Evolutionary conservation across 2,888 invertebrate species (phyloP).

Genomic region (Helicoverpa assulta): DNA sequence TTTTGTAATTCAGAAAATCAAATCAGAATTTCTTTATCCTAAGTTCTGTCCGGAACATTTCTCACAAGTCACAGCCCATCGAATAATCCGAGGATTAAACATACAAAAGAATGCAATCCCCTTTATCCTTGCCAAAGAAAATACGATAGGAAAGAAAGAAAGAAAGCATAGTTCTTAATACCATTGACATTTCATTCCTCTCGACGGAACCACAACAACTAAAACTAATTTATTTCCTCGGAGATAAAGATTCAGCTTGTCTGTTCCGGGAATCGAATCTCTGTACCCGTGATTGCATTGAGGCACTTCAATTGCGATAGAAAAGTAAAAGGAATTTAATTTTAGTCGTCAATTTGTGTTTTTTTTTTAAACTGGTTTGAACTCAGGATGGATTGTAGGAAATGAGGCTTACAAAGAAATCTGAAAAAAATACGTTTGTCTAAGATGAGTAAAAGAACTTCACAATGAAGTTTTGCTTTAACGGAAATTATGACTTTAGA

Average conservation of each 20-base stretch:
- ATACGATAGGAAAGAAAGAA: constrained; percentile 30
- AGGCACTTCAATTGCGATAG: constrained; percentile 54
- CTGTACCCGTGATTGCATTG: constrained; percentile 61
- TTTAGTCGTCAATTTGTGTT: constrained; percentile 52
- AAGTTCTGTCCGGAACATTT: constrained; percentile 22
- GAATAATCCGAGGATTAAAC: constrained; percentile 29
- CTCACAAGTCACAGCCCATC: constrained; percentile 1
- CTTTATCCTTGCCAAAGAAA: constrained; percentile 23
- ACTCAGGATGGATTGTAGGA: constrained; percentile 16
- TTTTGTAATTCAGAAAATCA: neutral
- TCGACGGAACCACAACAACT: constrained; percentile 55
- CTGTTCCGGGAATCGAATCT: constrained; percentile 64
- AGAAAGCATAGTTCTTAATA: constrained; percentile 55
- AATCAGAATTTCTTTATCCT: constrained; percentile 4
- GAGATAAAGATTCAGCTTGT: constrained; percentile 59
- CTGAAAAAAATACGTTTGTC: neutral
- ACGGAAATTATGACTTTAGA: neutral
- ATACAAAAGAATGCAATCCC: constrained; percentile 36
- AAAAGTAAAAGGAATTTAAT: constrained; percentile 61
- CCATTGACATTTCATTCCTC: constrained; percentile 62
- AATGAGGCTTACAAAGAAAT: constrained; percentile 23
- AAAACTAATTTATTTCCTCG: constrained; percentile 63
- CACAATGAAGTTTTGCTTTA: neutral
- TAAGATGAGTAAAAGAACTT: neutral
- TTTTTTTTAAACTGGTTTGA: constrained; percentile 48